Percentiles rank a stretch among this genome's conserved stretches.
These are phyloP conservation scores for Tenthredo scrophulariae DNA, from an alignment of 2,888 invertebrate genomes.

Conservation along the genomic window DNA sequence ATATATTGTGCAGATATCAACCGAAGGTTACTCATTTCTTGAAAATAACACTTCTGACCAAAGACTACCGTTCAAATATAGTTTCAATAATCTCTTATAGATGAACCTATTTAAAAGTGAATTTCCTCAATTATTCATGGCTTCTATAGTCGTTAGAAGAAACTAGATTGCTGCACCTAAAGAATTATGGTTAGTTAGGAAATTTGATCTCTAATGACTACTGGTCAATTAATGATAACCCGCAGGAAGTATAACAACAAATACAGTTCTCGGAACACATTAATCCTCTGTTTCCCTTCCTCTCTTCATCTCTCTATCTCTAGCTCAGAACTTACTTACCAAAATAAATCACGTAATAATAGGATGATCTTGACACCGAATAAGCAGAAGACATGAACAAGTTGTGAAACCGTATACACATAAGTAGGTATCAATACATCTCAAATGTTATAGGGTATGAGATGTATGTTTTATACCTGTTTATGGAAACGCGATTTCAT, in stretches of 20 bases:
- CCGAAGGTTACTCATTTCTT: background rate
- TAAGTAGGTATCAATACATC: background rate
- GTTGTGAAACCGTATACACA: background rate
- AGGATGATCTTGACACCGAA: constrained; percentile 1
- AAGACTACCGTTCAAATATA: background rate
- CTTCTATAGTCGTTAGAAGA: background rate
- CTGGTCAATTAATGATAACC: background rate
- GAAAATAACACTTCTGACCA: background rate
- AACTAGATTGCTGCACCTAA: background rate
- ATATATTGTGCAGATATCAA: too few relatives aligned
- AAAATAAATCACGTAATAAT: constrained; percentile 5
- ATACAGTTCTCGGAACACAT: background rate
- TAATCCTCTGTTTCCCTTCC: background rate
- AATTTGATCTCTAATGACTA: background rate
- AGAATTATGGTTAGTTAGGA: background rate
- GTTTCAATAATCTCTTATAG: background rate
- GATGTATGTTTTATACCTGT: background rate
- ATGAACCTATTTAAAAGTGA: background rate
- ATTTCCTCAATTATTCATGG: background rate
- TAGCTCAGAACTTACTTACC: background rate
- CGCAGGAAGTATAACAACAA: background rate
- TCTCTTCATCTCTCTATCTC: background rate
- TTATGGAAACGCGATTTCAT: background rate
- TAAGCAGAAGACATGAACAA: background rate
- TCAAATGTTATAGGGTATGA: background rate